These are phyloP conservation scores for Gobio occitaniae DNA, from an alignment of 2,797 vertebrate species.

Conservation along the genomic window DNA sequence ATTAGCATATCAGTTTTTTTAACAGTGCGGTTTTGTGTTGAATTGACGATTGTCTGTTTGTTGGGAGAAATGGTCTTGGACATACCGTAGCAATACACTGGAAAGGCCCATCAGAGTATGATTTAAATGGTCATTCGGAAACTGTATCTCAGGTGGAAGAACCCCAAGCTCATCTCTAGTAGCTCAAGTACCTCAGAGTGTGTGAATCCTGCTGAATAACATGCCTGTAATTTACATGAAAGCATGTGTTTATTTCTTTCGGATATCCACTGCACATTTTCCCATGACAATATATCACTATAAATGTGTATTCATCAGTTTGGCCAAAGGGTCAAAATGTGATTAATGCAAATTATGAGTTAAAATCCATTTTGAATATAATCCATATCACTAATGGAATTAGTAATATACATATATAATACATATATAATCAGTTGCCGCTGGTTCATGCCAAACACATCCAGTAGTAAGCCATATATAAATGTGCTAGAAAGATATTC, in stretches of 20 bases:
- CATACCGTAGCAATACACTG: conserved; percentile 9
- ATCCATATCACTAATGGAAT: conserved; percentile 35
- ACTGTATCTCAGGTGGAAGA: conserved; percentile 21
- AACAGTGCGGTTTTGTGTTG: conserved; percentile 24
- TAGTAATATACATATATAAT: conserved; percentile 22
- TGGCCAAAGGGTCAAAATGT: conserved; percentile 22
- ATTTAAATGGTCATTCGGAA: conserved; percentile 12
- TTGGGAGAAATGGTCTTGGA: conserved; percentile 9
- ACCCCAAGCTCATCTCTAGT: conserved; percentile 20
- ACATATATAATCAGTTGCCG: conserved; percentile 1
- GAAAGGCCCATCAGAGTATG: background rate
- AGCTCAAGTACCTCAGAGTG: conserved; percentile 13
- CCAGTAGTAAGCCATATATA: conserved; percentile 32
- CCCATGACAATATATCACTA: conserved; percentile 11
- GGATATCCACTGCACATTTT: conserved; percentile 6
- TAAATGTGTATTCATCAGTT: conserved; percentile 9
- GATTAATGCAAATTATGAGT: conserved; percentile 1
- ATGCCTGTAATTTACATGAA: background rate
- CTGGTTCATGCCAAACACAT: conserved; percentile 30
- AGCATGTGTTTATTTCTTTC: conserved; percentile 28
- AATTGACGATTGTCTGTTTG: background rate
- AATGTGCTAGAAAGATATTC: conserved; percentile 23
- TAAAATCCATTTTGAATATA: conserved; percentile 8
- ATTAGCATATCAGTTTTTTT: conserved; percentile 40
- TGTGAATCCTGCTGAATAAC: conserved; percentile 21